Evolutionary conservation across 92 coral and sea anemone genomes (phyloP), one percentile per base, ranked within the genome.

Genomic region (Plumapathes pennacea): DNA sequence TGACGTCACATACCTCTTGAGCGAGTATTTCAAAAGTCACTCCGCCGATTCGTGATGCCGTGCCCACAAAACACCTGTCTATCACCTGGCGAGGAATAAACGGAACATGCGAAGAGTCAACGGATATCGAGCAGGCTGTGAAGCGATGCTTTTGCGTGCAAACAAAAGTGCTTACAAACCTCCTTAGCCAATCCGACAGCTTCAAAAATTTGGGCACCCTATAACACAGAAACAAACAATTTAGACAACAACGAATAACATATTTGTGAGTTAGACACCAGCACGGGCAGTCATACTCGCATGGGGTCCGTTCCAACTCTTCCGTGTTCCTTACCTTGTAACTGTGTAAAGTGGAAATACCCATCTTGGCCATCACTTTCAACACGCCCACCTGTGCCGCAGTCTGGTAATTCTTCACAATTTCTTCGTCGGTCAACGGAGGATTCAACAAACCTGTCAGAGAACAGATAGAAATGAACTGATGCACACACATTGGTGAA

Each of bases 351-450:
- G 97, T 91, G 5, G 97, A 91, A 29, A 91, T 91, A 23, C 97
- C 97, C 97, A 91, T 91, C 69, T 91, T 91, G n/a, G 97, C 97
- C 97, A 91, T 91, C 58, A 91, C 97, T 67, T 91, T 91, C 7
- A 89, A 75, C 51, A 91, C 83, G 22, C 97, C 97, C 51, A 67
- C 73, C 38, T 46, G 42, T 1, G 81, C 80, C 29, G 97, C 97
- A 34, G 59, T 50, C 39, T 72, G 67, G 64, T 82, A 88, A 67
- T 83, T 72, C n/a, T 67, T 51, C 19, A 82, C 89, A 4, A 90
- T 88, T 44, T 90, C 85, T 28, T 90, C 57, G 32, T 90, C 97
- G 46, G 97, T 51, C 43, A 90, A 53, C 15, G 97, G 97, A 10
- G 95, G 95, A 13, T 84, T 81, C 33, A 90, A 62, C 64, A 90